Base-by-base conservation (phyloP, 2,888 invertebrate genomes). In the Netelia inedita region DNA sequence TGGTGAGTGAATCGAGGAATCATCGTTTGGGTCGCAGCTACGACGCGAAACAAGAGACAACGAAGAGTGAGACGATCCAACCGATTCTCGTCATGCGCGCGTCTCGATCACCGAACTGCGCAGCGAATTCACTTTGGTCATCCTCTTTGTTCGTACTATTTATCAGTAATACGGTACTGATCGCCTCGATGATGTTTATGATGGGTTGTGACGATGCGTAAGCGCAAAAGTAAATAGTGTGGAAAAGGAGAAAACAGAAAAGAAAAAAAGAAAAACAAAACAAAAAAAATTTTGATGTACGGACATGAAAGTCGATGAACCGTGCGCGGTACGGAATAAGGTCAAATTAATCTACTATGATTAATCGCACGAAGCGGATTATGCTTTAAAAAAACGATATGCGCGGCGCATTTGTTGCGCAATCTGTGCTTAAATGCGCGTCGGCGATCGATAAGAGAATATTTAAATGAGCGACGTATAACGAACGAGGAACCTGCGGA, bases 221-320 rank as follows among this genome's bases (percentile, higher is more conserved):
- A 75, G 79, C 63, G 75, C 53, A 23, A 74, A 82, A 82, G n/a
- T 69, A 74, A 74, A 74, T 35, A 19, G 8, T 57, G 57, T 16
- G 14, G 9, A 57, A 57, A 57, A 57, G 16, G 9, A 57, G 19
- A 2, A 19, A 19, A 41, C 16, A 8, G 61, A 46, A 59, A 71
- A 23, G 41, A 68, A 46, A 68, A 71, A 10, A 21, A 28, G 23
- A 16, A 68, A 35, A 68, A 94, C 94, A 94, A 94, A 94, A 94
- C 94, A 94, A 79, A 94, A 94, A 94, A 94, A 69, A 94, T 94
- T 94, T 46, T 79, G 59, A 94, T 93, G 93, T 94, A 57, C 59
- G 46, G 93, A 11, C 57, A 59, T 61, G 68, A 73, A 82, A 55
- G 66, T 83, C 68, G 66, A 76, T 57, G 79, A 79, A 50, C 73